Percentiles rank a stretch among this genome's conserved stretches.
phyloP scores from a whole-genome alignment of 2,113 vertebrate species.

The Hippoglossus stenolepis region DNA sequence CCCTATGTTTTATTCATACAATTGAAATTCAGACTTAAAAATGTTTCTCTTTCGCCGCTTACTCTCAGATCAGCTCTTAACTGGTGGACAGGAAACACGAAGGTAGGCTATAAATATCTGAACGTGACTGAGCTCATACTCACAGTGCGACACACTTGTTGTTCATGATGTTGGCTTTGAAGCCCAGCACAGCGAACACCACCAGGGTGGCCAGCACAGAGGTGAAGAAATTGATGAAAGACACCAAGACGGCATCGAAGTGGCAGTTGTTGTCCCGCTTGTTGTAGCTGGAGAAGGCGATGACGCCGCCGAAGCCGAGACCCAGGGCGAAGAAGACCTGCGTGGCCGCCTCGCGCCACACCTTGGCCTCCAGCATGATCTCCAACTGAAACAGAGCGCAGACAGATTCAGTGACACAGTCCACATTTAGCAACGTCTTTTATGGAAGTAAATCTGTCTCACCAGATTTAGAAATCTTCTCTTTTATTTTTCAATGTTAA shows the following conservation, averaged over 20 bases:
- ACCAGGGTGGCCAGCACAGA: constrained; percentile 97
- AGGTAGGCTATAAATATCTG: neutral
- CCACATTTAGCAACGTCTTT: no score
- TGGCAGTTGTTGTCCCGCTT: constrained; percentile 99
- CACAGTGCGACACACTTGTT: constrained; percentile 87
- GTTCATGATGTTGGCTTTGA: constrained; percentile 97
- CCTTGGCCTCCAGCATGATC: constrained; percentile 96
- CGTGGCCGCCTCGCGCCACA: constrained; percentile 97
- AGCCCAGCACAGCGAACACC: constrained; percentile 97
- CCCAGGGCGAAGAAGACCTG: constrained; percentile 99
- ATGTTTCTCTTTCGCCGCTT: no score
- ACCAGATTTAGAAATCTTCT: no score
- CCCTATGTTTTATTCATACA: no score
- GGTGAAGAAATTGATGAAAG: constrained; percentile 98
- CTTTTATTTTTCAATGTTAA: no score
- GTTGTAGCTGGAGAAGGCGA: constrained; percentile 99
- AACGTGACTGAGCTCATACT: constrained; percentile 52
- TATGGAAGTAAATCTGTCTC: no score
- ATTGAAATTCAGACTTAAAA: no score
- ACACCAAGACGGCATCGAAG: constrained; percentile 96
- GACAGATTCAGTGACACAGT: neutral
- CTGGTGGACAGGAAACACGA: neutral
- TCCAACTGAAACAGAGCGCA: constrained; percentile 85
- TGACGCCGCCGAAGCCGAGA: constrained; percentile 97
- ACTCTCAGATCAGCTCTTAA: neutral